Base-by-base conservation (phyloP, 2,797 vertebrate species). In the Trachurus trachurus region DNA sequence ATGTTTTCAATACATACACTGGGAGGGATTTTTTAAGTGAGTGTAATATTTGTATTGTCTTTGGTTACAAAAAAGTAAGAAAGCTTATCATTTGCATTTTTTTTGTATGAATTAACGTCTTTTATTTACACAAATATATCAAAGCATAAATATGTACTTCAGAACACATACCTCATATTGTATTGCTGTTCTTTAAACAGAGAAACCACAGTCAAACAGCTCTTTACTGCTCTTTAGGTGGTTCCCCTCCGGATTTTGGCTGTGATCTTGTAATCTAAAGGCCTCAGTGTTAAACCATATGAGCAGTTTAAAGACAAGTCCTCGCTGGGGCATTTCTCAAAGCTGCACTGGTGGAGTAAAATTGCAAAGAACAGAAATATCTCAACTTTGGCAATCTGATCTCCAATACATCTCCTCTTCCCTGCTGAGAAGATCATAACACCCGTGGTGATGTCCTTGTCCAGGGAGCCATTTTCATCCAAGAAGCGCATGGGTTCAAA, bases 401-500 rank as follows among this genome's bases (percentile, higher is more conserved):
- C 91, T 0, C 96, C 95, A 0, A 96, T 96, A 68, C 96, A 97
- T 49, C 95, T 86, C 19, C 96, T 91, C 76, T 95, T 95, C 9
- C 96, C 96, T 0, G 89, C 69, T 0, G 96, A 97, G 89, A 97
- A 96, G 73, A 96, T 95, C 95, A 96, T 92, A 3, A 96, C 93
- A 0, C 84, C 92, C 88, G 78, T 73, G 3, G 92, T 86, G 2
- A 93, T 68, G n/a, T 96, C 95, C 5, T 88, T 94, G 87, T 96
- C 87, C 0, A 97, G 79, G 68, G 60, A 76, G 17, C 83, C 89
- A 0, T 86, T 85, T 34, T 88, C 75, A 3, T 96, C 92, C 31
- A 96, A 68, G 83, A 97, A 97, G 19, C 96, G 90, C 0, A 74
- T 47, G 0, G 95, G 95, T 81, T 96, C 80, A 15, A 97, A 97